Conservation (phyloP, 2,113 vertebrate genomes). For the Corythornis cristatus region DNA sequence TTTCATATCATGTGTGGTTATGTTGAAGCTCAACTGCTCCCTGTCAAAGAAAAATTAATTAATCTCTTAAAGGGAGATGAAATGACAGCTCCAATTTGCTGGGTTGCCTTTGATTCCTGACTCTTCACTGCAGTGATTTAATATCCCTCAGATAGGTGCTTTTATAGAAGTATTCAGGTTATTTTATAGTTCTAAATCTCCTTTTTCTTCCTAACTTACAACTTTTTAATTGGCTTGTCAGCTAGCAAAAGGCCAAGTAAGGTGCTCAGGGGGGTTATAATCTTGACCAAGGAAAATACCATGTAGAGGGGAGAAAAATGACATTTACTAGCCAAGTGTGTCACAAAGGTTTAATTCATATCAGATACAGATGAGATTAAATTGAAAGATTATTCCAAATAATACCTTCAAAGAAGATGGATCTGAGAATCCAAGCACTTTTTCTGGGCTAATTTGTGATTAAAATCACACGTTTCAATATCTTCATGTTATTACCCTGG, state of each 20-base stretch:
- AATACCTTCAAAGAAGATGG: not conserved
- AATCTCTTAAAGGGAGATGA: slow-evolving; percentile 1
- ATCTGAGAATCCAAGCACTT: not conserved
- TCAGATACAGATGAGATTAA: not conserved
- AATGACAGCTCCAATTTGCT: slow-evolving; percentile 22
- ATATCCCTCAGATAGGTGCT: not conserved
- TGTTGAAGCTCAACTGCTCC: not conserved
- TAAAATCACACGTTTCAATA: not conserved
- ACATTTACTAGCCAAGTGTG: not conserved
- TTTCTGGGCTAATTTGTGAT: not conserved
- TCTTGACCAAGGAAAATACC: not conserved
- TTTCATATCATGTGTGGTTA: not conserved
- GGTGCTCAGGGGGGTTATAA: not conserved
- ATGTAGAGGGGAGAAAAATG: not conserved
- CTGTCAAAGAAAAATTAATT: slow-evolving; percentile 33
- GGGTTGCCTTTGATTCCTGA: slow-evolving; percentile 21
- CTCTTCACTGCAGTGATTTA: not conserved
- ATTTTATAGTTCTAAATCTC: not conserved
- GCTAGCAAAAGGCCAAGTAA: not conserved
- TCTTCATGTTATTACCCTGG: not conserved
- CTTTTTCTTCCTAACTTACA: not conserved
- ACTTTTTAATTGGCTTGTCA: not conserved
- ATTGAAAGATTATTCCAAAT: not conserved
- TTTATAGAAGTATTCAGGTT: slow-evolving; percentile 3
- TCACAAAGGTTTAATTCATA: not conserved